Evolutionary conservation across 2,113 vertebrate genomes (phyloP).

Genomic region (Pardalotus punctatus): DNA sequence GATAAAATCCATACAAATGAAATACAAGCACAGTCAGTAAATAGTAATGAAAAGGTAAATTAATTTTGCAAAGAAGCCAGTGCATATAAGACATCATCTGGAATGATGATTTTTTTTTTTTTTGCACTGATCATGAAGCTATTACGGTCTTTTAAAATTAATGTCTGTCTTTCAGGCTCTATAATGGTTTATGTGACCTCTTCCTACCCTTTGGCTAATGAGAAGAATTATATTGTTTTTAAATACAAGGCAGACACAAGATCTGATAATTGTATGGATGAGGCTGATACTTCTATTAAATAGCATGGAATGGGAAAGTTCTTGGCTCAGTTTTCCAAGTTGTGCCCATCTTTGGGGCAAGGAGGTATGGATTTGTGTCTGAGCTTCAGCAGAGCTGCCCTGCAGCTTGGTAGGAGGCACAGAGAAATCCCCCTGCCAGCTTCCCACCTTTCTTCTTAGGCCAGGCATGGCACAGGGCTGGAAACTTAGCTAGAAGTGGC

Average conservation of each 20-base stretch:
- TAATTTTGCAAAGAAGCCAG: slow-evolving; percentile 68
- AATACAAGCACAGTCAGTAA: slow-evolving; percentile 75
- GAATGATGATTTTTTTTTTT: slow-evolving; percentile 54
- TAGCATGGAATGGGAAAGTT: not conserved
- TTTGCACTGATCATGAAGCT: slow-evolving; percentile 53
- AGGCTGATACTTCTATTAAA: not conserved
- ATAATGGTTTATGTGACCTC: slow-evolving; percentile 15
- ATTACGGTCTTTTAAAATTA: slow-evolving; percentile 69
- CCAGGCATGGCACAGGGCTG: not conserved
- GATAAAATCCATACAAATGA: slow-evolving; percentile 80
- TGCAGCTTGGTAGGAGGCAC: fast-evolving
- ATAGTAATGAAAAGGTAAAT: slow-evolving; percentile 81
- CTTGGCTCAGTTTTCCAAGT: not conserved
- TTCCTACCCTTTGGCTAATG: slow-evolving; percentile 61
- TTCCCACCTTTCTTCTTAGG: not conserved
- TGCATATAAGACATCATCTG: slow-evolving; percentile 71
- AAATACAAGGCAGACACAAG: not conserved
- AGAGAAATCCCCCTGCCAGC: not conserved
- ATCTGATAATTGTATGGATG: not conserved
- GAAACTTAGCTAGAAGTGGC: fast-evolving
- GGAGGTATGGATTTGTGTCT: not conserved
- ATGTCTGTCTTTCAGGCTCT: slow-evolving; percentile 62
- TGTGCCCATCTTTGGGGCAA: not conserved
- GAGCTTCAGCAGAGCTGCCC: not conserved
- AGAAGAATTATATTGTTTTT: slow-evolving; percentile 43